phyloP scores from a whole-genome alignment of 2,113 vertebrate species.

The Oryzias melastigma region DNA sequence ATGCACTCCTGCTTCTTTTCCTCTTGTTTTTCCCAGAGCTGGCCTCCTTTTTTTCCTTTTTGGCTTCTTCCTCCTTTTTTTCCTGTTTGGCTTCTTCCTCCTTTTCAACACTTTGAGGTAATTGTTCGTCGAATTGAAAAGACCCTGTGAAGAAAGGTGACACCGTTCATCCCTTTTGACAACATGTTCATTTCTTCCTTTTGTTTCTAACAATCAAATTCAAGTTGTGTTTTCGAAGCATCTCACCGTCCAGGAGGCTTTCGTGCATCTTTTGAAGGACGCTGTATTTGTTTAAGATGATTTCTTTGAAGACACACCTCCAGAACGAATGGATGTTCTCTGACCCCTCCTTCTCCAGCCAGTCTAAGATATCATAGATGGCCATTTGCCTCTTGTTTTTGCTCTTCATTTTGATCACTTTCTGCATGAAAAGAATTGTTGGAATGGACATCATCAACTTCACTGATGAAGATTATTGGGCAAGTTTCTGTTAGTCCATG shows the following conservation, averaged over 20 bases:
- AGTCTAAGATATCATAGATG: constrained; percentile 64
- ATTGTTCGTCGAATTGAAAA: constrained; percentile 21
- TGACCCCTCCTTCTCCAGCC: constrained; percentile 49
- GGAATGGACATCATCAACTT: neutral
- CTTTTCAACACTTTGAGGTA: constrained; percentile 8
- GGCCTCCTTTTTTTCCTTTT: neutral
- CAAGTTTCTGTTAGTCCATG: too few relatives aligned
- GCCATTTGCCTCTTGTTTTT: constrained; percentile 22
- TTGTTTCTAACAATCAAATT: too few relatives aligned
- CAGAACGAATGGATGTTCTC: constrained; percentile 55
- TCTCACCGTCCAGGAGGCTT: constrained; percentile 66
- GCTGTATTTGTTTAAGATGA: constrained; percentile 56
- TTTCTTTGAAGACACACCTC: constrained; percentile 60
- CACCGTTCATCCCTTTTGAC: too few relatives aligned
- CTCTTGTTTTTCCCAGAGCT: constrained; percentile 1
- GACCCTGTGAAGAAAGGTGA: constrained; percentile 39
- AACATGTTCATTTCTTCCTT: too few relatives aligned
- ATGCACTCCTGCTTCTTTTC: constrained; percentile 25
- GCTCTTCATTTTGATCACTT: constrained; percentile 49
- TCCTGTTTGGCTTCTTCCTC: neutral
- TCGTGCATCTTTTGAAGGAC: constrained; percentile 40
- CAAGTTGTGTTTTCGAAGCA: neutral
- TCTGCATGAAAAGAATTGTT: constrained; percentile 39
- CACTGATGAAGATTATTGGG: neutral
- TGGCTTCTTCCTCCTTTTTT: neutral